Base-by-base conservation (phyloP, 2,797 vertebrate genomes). In the Iguana delicatissima region DNA sequence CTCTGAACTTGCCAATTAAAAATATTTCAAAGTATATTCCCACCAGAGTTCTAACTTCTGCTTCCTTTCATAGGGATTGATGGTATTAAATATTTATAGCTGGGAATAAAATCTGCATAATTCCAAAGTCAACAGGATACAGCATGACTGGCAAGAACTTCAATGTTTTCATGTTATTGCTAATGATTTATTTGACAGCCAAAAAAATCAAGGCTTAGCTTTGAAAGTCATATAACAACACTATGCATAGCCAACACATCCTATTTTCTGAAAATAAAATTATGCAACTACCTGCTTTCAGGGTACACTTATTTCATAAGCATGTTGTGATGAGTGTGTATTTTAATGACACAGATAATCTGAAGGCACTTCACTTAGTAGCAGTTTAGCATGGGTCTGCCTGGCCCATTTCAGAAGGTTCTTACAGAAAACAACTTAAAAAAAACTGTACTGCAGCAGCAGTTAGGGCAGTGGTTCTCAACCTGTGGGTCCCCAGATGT, bases 1-100 rank as follows among this genome's bases (percentile, higher is more conserved):
- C 85, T 95, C 89, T 81, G 89, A 93, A 91, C 73, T 86, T 80
- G 6, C 82, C 76, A n/a, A 69, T 64, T 89, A 89, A 86, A 91
- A 38, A 77, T 80, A 74, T 67, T 90, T 92, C 69, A 79, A 83
- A 90, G 77, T 86, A 82, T 52, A 84, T 86, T 92, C 46, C 38
- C 87, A 57, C 84, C 42, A 1, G n/a, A 91, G 73, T 59, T 1
- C 1, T 29, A 87, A 72, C 80, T 92, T 86, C 90, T 82, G 87
- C 57, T 85, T 91, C 79, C 74, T 84, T 92, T 94, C 90, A 73
- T 42, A 77, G 0, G 29, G 84, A 89, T 62, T 1, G 3, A 88
- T n/a, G 86, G 55, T 2, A 87, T 89, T 92, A 92, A 93, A 35
- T 77, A 88, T 85, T 93, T 79, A 80, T 10, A 80, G 89, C 84